Base-by-base conservation (phyloP, 2,888 invertebrate species). In the Eretmocerus hayati region DNA sequence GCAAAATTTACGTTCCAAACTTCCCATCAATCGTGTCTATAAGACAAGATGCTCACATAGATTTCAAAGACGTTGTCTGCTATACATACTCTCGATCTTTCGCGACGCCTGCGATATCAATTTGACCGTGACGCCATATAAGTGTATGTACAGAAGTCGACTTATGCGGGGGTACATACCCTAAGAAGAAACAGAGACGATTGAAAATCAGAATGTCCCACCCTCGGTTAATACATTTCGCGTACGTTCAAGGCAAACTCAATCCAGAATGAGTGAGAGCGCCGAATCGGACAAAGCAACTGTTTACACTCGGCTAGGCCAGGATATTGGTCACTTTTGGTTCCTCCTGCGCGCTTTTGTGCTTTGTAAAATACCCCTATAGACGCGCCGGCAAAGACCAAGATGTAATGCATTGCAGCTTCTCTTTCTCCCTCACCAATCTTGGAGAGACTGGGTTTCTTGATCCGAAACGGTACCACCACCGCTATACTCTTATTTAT, bases 321-420 rank as follows among this genome's bases (percentile, higher is more conserved):
- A 62, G 61, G 62, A 64, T 64, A 66, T 66, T 65, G 65, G 62
- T 66, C 63, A 66, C 59, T 63, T 59, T n/a, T 55, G 57, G 56
- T 59, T 56, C 59, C 60, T 61, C 60, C 57, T 53, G 49, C 46
- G n/a, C n/a, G 55, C 61, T 61, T 65, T 63, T 61, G 59, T 60
- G 56, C 57, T 63, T 59, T 58, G 58, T 61, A 62, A 63, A 61
- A 65, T 57, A 56, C 46, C 48, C 46, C 47, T 22, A 16, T 22
- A 22, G 18, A 11, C 32, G 4, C 36, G n/a, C 33, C 19, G 30
- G 8, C 21, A 30, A 37, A n/a, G n/a, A n/a, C n/a, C n/a, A n/a
- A n/a, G 8, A 22, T 30, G 18, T 16, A 11, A 9, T 26, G 16
- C 40, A 15, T 16, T 40, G 8, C 18, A 21, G 3, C 19, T 23